Evolutionary conservation across 2,797 vertebrate species (phyloP).

Genomic region (Lemur catta): DNA sequence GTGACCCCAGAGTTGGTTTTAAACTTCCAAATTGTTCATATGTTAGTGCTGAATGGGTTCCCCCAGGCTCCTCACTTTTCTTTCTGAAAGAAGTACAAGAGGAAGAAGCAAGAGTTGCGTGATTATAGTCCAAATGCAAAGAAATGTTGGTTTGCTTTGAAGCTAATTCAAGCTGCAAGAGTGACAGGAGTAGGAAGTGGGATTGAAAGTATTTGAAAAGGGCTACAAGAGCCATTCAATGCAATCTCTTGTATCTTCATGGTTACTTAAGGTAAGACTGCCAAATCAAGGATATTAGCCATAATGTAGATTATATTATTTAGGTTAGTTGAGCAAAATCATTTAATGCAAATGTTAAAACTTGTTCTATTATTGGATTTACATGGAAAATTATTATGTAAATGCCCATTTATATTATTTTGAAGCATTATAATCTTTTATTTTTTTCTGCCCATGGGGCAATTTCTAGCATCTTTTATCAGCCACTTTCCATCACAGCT

Average conservation of each 20-base stretch:
- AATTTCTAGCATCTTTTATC: constrained; percentile 38
- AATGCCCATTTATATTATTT: constrained; percentile 42
- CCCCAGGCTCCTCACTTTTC: background rate
- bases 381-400: constrained; percentile 26
- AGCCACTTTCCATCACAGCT: constrained; percentile 8
- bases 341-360: constrained; percentile 31
- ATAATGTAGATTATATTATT: background rate
- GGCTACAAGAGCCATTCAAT: background rate
- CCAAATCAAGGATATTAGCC: background rate
- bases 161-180: background rate
- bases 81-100: background rate
- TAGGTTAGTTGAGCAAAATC: background rate
- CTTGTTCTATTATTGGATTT: background rate
- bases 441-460: background rate
- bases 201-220: background rate
- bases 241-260: background rate
- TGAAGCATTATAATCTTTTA: background rate
- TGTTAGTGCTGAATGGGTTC: background rate
- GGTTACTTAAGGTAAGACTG: background rate
- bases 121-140: background rate
- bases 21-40: background rate
- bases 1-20: background rate
- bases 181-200: background rate
- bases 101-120: background rate
- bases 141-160: background rate